Evolutionary conservation across 1,140 invertebrate genomes (phyloP).

Genomic region (Drosophila bocki): DNA sequence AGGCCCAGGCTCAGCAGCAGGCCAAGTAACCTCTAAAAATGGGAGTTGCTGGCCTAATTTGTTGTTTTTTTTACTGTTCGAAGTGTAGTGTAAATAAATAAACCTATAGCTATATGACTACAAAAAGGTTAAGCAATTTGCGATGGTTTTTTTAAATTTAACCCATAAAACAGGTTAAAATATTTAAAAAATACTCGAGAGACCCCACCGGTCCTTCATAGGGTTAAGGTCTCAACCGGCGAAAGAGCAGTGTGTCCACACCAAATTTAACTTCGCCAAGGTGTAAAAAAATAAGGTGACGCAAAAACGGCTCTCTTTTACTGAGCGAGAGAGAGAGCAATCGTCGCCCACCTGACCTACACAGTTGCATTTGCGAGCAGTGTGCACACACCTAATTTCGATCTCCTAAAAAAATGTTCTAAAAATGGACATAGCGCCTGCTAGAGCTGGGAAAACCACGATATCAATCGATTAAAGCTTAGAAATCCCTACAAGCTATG

Average conservation of each 20-base stretch:
- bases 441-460: not conserved
- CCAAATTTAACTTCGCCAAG: not conserved
- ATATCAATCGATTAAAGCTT: not conserved
- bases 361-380: not conserved
- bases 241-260: not conserved
- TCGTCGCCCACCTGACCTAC: no score
- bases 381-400: not conserved
- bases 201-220: not conserved
- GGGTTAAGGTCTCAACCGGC: not conserved
- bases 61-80: constrained; percentile 61
- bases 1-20: constrained; percentile 19
- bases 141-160: not conserved
- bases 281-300: not conserved
- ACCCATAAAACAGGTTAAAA: no score
- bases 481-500: not conserved
- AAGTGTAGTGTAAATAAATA: constrained; percentile 66
- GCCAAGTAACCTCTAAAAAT: constrained; percentile 25
- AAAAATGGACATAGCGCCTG: not conserved
- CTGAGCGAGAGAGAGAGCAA: no score
- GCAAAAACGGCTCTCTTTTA: no score
- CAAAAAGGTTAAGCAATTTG: not conserved
- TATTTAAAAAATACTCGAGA: not conserved
- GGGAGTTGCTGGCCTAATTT: not conserved
- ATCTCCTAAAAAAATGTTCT: no score
- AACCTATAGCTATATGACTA: constrained; percentile 38